Conservation (phyloP, 1,140 invertebrate genomes). For the Sinonovacula constricta region DNA sequence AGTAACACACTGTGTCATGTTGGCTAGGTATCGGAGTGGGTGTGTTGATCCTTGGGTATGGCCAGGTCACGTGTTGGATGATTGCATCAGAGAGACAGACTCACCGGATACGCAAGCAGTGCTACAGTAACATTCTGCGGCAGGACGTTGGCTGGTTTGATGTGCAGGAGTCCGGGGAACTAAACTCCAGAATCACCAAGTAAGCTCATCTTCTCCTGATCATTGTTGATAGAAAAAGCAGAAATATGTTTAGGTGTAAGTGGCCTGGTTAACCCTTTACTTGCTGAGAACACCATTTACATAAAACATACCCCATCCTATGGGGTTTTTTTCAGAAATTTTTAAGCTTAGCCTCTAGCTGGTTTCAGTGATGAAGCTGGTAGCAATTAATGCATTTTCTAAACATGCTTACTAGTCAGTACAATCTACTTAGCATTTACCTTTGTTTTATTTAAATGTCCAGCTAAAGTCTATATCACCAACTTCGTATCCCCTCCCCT, state of each 20-base stretch:
- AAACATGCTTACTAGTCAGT: not conserved
- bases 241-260: not conserved
- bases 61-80: constrained; percentile 78
- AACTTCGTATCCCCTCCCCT: not conserved
- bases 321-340: not conserved
- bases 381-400: not conserved
- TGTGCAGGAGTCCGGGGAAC: constrained; percentile 90
- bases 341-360: not conserved
- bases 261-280: not conserved
- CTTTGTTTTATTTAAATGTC: too few relatives aligned
- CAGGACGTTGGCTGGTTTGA: constrained; percentile 97
- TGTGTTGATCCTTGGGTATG: constrained; percentile 69
- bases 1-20: too few relatives aligned
- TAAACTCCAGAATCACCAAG: constrained; percentile 94
- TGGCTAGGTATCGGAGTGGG: constrained; percentile 62
- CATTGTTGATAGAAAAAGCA: not conserved
- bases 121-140: constrained; percentile 87
- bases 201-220: constrained; percentile 79
- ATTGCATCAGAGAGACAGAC: constrained; percentile 82
- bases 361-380: not conserved
- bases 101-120: constrained; percentile 85
- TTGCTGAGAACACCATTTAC: too few relatives aligned
- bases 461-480: too few relatives aligned
- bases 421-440: too few relatives aligned
- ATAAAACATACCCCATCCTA: not conserved